Conservation (phyloP, 2,797 vertebrate species). For the Anableps anableps region DNA sequence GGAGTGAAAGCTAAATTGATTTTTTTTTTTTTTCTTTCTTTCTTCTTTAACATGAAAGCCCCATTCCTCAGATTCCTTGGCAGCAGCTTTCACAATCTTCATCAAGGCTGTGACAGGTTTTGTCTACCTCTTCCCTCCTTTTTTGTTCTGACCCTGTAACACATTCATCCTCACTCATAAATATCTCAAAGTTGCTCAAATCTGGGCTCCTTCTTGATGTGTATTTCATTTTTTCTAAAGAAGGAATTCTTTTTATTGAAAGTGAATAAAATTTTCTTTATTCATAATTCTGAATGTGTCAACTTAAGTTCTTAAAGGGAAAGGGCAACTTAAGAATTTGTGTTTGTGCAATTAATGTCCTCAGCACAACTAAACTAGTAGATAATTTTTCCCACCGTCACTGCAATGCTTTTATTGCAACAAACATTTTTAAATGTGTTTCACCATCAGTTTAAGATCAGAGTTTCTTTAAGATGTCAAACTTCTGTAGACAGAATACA, state of each 20-base stretch:
- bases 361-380: background rate
- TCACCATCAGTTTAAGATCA: background rate
- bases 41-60: conserved; percentile 38
- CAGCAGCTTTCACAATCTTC: conserved; percentile 48
- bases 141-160: conserved; percentile 60
- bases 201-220: background rate
- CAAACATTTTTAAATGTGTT: background rate
- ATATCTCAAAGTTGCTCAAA: conserved; percentile 9
- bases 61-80: conserved; percentile 58
- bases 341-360: background rate
- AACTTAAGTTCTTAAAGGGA: background rate
- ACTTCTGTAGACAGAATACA: background rate
- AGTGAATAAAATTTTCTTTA: background rate
- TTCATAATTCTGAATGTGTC: background rate
- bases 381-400: background rate
- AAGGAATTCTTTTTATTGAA: background rate
- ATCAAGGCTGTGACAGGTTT: conserved; percentile 47
- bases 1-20: conserved; percentile 64
- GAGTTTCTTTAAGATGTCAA: background rate
- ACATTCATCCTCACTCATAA: conserved; percentile 18
- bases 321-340: background rate
- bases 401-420: background rate
- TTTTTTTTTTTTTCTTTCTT: conserved; percentile 42
- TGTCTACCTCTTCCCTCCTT: conserved; percentile 57
- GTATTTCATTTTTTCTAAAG: conserved; percentile 4